Evolutionary conservation across 1,140 invertebrate genomes (phyloP).

Genomic region (Pseudachorutes palmiensis): DNA sequence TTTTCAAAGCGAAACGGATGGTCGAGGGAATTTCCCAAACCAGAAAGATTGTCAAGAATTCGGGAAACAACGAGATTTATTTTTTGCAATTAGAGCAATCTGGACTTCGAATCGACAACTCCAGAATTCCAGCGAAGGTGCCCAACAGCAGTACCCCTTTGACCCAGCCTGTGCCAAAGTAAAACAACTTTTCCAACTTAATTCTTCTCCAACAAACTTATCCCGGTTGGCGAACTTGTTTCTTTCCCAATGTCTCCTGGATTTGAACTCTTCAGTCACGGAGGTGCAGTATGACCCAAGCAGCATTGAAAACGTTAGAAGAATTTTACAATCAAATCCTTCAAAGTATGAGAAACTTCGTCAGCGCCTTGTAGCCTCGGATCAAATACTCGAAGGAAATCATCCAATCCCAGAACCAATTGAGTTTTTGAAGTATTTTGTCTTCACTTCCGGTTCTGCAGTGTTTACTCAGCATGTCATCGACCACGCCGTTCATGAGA

Average conservation of each 20-base stretch:
- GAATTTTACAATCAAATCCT: conserved; percentile 31
- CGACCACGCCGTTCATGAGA: conserved; percentile 24
- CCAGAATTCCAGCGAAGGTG: background rate
- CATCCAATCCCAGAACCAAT: conserved; percentile 7
- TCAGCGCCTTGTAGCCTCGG: conserved; percentile 20
- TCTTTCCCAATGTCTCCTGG: conserved; percentile 32
- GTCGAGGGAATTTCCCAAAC: conserved; percentile 67
- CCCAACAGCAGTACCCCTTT: background rate
- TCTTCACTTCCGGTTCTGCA: conserved; percentile 9
- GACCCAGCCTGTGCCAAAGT: conserved; percentile 17
- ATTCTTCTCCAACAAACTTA: conserved; percentile 31
- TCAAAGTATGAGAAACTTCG: conserved; percentile 29
- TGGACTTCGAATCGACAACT: conserved; percentile 50
- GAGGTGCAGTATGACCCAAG: conserved; percentile 2
- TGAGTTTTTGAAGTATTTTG: conserved; percentile 30
- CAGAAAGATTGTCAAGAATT: conserved; percentile 65
- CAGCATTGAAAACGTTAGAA: conserved; percentile 26
- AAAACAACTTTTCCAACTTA: conserved; percentile 27
- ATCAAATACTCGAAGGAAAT: background rate
- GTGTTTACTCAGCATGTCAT: conserved; percentile 34
- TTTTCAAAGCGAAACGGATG: conserved; percentile 70
- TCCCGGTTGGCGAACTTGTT: conserved; percentile 27
- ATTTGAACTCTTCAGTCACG: conserved; percentile 12
- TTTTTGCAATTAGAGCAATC: conserved; percentile 60
- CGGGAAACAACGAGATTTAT: conserved; percentile 70